Evolutionary conservation across 2,888 invertebrate species (phyloP), one percentile per base, ranked within the genome.

Genomic region (Philonicus albiceps): DNA sequence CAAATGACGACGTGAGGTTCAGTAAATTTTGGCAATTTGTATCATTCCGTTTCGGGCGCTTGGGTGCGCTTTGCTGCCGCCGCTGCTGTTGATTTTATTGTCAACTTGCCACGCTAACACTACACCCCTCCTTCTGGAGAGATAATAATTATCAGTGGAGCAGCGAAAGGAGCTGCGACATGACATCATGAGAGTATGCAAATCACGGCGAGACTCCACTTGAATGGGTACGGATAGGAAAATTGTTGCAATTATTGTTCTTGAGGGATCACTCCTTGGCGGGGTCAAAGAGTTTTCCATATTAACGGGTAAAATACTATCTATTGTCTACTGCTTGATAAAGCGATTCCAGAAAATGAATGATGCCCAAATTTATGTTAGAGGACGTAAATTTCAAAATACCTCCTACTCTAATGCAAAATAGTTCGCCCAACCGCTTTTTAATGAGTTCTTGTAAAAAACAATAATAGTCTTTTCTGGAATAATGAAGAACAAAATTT

Each of bases 11-110:
- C 81, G 81, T 81, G 81, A 81, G 64, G 81, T 81, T 31, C 34
- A 11, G 34, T 64, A 81, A 81, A 81, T 81, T 81, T 81, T 81
- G 81, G 81, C 49, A 81, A 81, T 81, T 81, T 81, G 81, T 81
- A 81, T 81, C 37, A 64, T 81, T 55, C 31, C 53, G 80, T 81
- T 74, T 74, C 74, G n/a, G 37, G 27, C 7, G 81, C 55, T 55
- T 30, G 55, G 22, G 5, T 37, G 76, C 22, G 19, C 76, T 19
- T 22, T 13, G 34, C 40, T 30, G 19, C 27, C 43, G 40, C 37
- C 4, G 43, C 30, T 30, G 43, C 30, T 30, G 49, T 19, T 31
- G 19, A 49, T 81, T 31, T 55, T 55, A 55, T 81, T 81, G 81
- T 37, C 81, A 81, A 81, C 55, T 81, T 55, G 81, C 55, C 81